Base-by-base conservation (phyloP, 2,113 vertebrate species). In the Boleophthalmus pectinirostris region DNA sequence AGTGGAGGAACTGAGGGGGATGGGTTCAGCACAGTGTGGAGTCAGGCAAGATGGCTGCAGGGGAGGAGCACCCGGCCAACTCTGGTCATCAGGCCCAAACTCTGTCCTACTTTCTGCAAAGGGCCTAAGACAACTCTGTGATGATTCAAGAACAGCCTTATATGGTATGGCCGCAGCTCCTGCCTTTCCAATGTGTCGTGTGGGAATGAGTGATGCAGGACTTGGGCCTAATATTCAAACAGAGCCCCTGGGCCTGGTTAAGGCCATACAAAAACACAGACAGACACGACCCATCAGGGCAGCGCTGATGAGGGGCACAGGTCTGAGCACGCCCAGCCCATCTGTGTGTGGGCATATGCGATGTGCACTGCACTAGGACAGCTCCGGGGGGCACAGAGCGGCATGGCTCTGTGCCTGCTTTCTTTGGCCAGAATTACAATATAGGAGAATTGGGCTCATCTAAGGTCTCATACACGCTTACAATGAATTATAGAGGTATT, bases 31-130 rank as follows among this genome's bases (percentile, higher is more conserved):
- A 21, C 82, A 71, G 68, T 23, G 81, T 64, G 73, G 70, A 88
- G 68, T 74, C 84, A 90, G 80, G 83, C 81, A 89, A 90, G 81
- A 90, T 90, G 89, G 84, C 89, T 91, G 87, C 90, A 90, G 90
- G 90, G 90, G 83, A 89, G 74, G 38, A 85, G 78, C 81, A 84
- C 73, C 70, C 76, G 60, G 88, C 89, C 90, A 91, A 91, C 88
- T 89, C 88, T 86, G 90, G 91, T 91, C 90, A 90, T 90, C 86
- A 73, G 85, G 75, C 87, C 87, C 81, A 69, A 63, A 74, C 83
- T 77, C 82, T 90, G 91, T 86, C 90, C 91, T 91, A 91, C 87
- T 90, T 92, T 91, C 81, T 78, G 77, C 85, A 86, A 90, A 83
- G 82, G 82, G 73, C 81, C 77, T 74, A 84, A 85, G 78, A 81